Evolutionary conservation across 92 coral and sea anemone species (phyloP).

Genomic region (Micromussa lordhowensis): DNA sequence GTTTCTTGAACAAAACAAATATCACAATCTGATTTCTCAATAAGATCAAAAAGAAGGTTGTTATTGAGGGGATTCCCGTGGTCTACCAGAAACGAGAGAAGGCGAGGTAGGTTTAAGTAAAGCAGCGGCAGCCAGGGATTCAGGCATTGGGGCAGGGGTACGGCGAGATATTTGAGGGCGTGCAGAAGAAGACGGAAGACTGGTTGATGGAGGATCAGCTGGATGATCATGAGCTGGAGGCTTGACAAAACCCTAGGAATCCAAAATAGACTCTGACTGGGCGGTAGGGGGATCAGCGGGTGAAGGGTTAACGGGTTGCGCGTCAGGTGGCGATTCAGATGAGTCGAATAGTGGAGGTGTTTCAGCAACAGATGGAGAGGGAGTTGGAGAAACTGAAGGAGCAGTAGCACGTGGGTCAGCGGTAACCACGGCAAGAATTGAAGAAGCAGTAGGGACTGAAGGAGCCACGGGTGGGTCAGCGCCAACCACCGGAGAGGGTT

Average conservation of each 20-base stretch:
- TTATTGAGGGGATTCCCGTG: neutral
- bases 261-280: too few species aligned
- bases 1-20: constrained; percentile 30
- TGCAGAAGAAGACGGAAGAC: neutral
- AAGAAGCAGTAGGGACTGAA: neutral
- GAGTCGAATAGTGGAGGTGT: too few species aligned
- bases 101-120: neutral
- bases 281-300: too few species aligned
- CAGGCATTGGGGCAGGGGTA: neutral
- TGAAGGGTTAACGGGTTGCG: too few species aligned
- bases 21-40: neutral
- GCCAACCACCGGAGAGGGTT: too few species aligned
- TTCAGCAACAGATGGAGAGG: too few species aligned
- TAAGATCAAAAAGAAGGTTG: neutral
- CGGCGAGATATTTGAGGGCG: neutral
- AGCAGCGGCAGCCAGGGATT: neutral
- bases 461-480: neutral
- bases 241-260: neutral
- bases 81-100: neutral
- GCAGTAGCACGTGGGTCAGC: neutral
- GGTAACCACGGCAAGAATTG: neutral
- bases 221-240: too few species aligned
- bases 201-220: neutral
- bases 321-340: too few species aligned
- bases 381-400: too few species aligned